Percentiles rank a stretch among this genome's conserved stretches.
These are phyloP conservation scores for Mystacides longicornis DNA, from an alignment of 2,888 invertebrate species.

Conservation along the genomic window DNA sequence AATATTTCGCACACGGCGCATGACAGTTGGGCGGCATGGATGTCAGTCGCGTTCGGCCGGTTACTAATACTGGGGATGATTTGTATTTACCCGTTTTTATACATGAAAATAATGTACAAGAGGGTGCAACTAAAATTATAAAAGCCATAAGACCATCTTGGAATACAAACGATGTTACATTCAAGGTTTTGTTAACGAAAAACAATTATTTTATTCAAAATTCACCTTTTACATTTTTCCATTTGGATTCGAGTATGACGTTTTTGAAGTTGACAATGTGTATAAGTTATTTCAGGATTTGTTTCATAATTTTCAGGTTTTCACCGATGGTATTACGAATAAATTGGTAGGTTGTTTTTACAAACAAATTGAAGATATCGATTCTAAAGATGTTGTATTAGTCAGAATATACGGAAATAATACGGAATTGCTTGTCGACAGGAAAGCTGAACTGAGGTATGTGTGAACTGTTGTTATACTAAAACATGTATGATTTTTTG, in stretches of 20 bases:
- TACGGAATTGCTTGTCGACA: slow-evolving; percentile 87
- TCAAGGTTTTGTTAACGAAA: slow-evolving; percentile 53
- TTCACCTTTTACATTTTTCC: slow-evolving; percentile 5
- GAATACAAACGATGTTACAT: slow-evolving; percentile 54
- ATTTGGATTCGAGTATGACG: slow-evolving; percentile 2
- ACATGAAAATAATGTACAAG: slow-evolving; percentile 58
- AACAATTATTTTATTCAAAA: no score
- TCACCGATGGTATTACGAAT: slow-evolving; percentile 93
- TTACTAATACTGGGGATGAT: slow-evolving; percentile 30
- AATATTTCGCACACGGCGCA: slow-evolving; percentile 8
- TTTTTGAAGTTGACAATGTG: neutral
- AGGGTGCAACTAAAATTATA: slow-evolving; percentile 61
- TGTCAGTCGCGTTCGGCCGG: slow-evolving; percentile 8
- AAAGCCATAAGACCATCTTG: slow-evolving; percentile 63
- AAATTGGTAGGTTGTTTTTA: slow-evolving; percentile 74
- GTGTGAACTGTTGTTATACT: no score
- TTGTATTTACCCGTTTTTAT: slow-evolving; percentile 53
- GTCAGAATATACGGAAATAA: slow-evolving; percentile 89
- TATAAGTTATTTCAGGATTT: neutral
- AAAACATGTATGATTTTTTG: no score
- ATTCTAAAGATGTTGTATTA: slow-evolving; percentile 60
- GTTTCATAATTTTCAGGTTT: slow-evolving; percentile 52
- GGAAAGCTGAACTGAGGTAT: slow-evolving; percentile 71
- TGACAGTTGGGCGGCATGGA: slow-evolving; percentile 16
- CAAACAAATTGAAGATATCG: slow-evolving; percentile 30